Percentiles rank a stretch among this genome's conserved stretches.
phyloP scores from a whole-genome alignment of 2,113 vertebrate species.

The Argyrosomus japonicus region DNA sequence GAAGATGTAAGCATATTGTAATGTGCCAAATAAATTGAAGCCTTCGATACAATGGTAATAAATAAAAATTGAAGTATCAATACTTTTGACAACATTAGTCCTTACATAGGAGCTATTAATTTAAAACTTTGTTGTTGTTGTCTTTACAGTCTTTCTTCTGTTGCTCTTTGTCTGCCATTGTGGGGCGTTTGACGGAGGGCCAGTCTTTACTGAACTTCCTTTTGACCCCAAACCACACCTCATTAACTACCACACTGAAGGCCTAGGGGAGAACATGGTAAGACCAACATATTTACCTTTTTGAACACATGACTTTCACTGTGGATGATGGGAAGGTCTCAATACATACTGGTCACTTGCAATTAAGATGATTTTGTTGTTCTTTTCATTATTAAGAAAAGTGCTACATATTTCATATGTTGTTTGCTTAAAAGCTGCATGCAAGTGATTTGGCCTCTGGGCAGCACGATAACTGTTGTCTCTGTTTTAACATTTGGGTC shows the following conservation, averaged over 20 bases:
- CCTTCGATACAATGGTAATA: too few species aligned
- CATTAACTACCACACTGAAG: slow-evolving; percentile 90
- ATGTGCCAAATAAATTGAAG: background rate
- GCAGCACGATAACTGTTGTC: background rate
- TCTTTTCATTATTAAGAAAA: too few species aligned
- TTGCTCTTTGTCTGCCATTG: slow-evolving; percentile 84
- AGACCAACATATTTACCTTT: slow-evolving; percentile 49
- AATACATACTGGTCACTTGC: background rate
- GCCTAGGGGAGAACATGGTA: slow-evolving; percentile 89
- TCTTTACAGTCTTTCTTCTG: slow-evolving; percentile 86
- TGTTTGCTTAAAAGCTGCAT: slow-evolving; percentile 4
- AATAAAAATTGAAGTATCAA: too few species aligned
- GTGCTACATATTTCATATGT: too few species aligned
- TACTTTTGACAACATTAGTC: background rate
- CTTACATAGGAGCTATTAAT: background rate
- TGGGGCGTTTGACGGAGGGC: slow-evolving; percentile 53
- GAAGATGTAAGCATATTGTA: background rate
- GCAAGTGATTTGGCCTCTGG: background rate
- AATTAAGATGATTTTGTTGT: too few species aligned
- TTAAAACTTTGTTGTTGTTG: background rate
- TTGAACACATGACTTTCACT: background rate
- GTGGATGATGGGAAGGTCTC: background rate
- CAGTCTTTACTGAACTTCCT: slow-evolving; percentile 78
- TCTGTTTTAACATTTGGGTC: slow-evolving; percentile 20
- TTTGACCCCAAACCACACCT: slow-evolving; percentile 86